Evolutionary conservation across 2,888 invertebrate genomes (phyloP), one percentile per base, ranked within the genome.

Genomic region (Halictus quadricinctus): DNA sequence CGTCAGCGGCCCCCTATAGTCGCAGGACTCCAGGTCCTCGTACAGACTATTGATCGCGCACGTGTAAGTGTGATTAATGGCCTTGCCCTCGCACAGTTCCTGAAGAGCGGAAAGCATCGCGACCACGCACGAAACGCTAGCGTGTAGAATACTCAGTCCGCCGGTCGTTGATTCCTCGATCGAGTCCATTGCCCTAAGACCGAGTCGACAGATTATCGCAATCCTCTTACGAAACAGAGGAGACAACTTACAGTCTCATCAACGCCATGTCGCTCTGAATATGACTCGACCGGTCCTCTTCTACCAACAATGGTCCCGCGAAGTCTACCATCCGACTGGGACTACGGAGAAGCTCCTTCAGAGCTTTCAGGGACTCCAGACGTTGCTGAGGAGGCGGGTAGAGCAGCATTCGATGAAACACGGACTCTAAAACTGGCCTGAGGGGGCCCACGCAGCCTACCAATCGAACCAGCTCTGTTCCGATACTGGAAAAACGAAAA

Each of bases 331-430:
- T 95, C 79, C 97, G 95, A 91, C 97, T 97, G 0, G 98, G 98
- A 90, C 97, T 97, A 88, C 97, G 96, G 36, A 98, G 95, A 46
- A 98, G 95, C 95, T 98, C 98, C 88, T 97, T 96, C 1, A 98
- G 96, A 88, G 98, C 98, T 86, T 97, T 96, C 48, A 99, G 93
- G 0, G 98, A 97, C 91, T 99, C 98, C 13, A 98, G 96, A 69
- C 99, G 96, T 93, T 98, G 98, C 69, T 97, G 96, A 0, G 98
- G 97, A 0, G 98, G 97, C 25, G 99, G 98, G 94, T 98, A 97
- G 0, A 99, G 95, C 6, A 99, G 95, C 97, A 99, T 98, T 80
- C 99, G 96, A 94, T 99, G 99, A 93, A 99, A 99, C 2, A 99
- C 95, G 0, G 99, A 98, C 94, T 99, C 99, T 72, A 99, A 95